These are phyloP conservation scores for Etheostoma nigrum DNA, from an alignment of 2,797 vertebrate genomes.

Conservation along the genomic window DNA sequence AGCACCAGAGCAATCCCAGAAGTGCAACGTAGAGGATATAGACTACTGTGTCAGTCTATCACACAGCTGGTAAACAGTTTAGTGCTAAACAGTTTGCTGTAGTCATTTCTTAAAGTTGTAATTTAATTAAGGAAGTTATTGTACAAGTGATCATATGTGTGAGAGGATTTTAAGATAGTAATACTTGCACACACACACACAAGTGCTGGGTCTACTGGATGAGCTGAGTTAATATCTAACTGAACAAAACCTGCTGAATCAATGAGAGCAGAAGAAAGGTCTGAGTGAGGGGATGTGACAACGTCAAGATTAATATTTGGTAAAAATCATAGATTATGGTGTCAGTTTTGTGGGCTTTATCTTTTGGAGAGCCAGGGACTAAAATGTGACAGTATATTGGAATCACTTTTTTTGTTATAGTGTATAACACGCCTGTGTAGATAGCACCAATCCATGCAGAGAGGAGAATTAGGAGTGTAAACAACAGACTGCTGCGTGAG, in stretches of 20 bases:
- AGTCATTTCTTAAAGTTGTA: not conserved
- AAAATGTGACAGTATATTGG: not conserved
- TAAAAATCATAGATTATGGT: not conserved
- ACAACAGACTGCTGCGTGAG: conserved; percentile 27
- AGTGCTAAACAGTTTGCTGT: no score
- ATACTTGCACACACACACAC: no score
- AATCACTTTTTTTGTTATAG: not conserved
- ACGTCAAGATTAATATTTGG: not conserved
- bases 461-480: conserved; percentile 1
- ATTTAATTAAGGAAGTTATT: not conserved
- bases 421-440: not conserved
- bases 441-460: not conserved
- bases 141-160: not conserved
- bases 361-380: not conserved
- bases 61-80: no score
- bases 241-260: not conserved
- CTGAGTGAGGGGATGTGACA: not conserved
- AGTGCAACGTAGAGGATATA: no score
- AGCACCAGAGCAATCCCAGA: no score
- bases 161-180: not conserved
- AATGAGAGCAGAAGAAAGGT: not conserved
- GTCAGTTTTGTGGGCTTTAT: not conserved
- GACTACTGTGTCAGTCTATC: no score
- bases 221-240: not conserved
- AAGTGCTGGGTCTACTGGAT: no score